Conservation (phyloP, 2,888 invertebrate species). For the Sinodicranocentrus sp. region DNA sequence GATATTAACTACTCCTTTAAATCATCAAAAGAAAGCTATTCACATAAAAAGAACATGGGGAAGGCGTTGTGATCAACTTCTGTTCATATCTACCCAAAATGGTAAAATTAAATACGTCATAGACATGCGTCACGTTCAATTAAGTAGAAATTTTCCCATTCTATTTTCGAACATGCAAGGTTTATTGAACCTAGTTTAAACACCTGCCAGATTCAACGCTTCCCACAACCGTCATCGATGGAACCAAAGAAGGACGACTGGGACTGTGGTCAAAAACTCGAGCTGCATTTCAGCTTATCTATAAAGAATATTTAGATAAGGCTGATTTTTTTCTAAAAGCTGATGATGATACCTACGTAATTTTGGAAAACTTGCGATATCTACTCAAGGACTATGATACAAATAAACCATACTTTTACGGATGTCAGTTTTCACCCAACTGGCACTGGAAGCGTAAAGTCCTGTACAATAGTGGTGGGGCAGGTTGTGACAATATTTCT, state of each 20-base stretch:
- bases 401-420: constrained; percentile 90
- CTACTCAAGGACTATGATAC: constrained; percentile 88
- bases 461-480: constrained; percentile 88
- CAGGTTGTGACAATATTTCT: too few species aligned
- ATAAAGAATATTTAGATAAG: constrained; percentile 88
- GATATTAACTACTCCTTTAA: constrained; percentile 96
- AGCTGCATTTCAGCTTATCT: constrained; percentile 92
- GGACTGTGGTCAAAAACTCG: constrained; percentile 95
- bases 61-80: constrained; percentile 89
- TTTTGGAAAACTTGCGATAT: constrained; percentile 95
- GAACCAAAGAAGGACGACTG: constrained; percentile 89
- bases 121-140: too few species aligned
- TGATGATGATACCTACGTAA: constrained; percentile 81
- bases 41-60: constrained; percentile 98
- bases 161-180: too few species aligned
- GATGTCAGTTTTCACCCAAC: constrained; percentile 88
- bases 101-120: too few species aligned
- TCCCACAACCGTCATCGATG: constrained; percentile 89
- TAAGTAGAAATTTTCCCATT: too few species aligned
- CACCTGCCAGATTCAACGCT: constrained; percentile 85
- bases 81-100: constrained; percentile 90
- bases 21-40: constrained; percentile 91
- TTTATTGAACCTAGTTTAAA: neutral
- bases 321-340: constrained; percentile 99
- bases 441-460: too few species aligned